A percentile compares a stretch with the other conserved stretches of the same genome.
These are phyloP conservation scores for Heliconius ethilla DNA, from an alignment of 2,888 invertebrate species.

Conservation along the genomic window DNA sequence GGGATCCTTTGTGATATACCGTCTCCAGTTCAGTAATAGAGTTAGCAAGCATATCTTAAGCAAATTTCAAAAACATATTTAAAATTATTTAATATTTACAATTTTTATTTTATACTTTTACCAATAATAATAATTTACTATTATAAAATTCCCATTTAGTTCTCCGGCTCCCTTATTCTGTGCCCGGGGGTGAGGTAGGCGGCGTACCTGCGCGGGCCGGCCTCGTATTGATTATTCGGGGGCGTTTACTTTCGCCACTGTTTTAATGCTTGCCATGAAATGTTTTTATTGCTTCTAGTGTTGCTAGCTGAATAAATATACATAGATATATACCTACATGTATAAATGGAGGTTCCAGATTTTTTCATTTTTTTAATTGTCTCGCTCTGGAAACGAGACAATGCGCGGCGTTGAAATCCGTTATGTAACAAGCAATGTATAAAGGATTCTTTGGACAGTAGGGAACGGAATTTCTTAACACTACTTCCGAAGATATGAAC, in stretches of 20 bases:
- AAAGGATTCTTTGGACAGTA: too few relatives aligned
- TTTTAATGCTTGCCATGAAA: constrained; percentile 79
- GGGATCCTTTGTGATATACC: too few relatives aligned
- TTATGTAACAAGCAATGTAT: neutral
- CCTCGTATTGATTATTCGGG: constrained; percentile 67
- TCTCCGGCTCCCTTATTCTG: constrained; percentile 9
- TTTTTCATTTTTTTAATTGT: neutral
- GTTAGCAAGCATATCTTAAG: too few relatives aligned
- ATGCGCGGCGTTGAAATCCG: neutral
- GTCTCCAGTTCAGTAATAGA: too few relatives aligned
- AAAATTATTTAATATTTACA: neutral
- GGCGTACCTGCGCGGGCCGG: constrained; percentile 72
- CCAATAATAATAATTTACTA: neutral
- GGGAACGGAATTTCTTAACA: too few relatives aligned
- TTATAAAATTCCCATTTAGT: neutral
- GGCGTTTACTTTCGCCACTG: constrained; percentile 80
- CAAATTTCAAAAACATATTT: too few relatives aligned
- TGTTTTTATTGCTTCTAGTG: constrained; percentile 75
- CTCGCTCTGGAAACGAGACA: too few relatives aligned
- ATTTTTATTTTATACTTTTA: neutral
- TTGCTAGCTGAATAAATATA: constrained; percentile 58
- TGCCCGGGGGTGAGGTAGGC: constrained; percentile 51
- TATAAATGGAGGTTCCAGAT: neutral
- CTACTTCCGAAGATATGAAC: too few relatives aligned
- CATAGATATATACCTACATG: constrained; percentile 10